Evolutionary conservation across 2,888 invertebrate genomes (phyloP).

Genomic region (Tetragonisca angustula): DNA sequence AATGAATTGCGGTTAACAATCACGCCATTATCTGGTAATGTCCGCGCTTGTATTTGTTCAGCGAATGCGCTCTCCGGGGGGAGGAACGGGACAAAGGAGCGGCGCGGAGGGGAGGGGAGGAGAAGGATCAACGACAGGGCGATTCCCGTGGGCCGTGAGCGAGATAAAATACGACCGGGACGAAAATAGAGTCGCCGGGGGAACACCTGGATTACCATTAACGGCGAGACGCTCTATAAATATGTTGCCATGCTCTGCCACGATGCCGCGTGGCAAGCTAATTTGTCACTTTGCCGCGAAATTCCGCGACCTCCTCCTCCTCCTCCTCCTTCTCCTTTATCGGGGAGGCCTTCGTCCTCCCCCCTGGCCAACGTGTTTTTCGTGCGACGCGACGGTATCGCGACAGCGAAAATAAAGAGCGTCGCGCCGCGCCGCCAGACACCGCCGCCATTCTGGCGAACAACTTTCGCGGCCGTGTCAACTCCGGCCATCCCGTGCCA

Average conservation of each 20-base stretch:
- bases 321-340: constrained; percentile 29
- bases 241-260: constrained; percentile 36
- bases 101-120: too few species aligned
- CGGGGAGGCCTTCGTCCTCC: constrained; percentile 7
- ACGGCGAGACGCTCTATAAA: constrained; percentile 58
- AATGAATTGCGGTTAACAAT: constrained; percentile 63
- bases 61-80: neutral
- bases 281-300: constrained; percentile 60
- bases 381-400: constrained; percentile 43
- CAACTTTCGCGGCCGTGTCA: constrained; percentile 38
- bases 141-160: constrained; percentile 54
- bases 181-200: constrained; percentile 61
- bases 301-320: constrained; percentile 33
- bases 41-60: constrained; percentile 48
- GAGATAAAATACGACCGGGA: constrained; percentile 54
- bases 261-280: constrained; percentile 33
- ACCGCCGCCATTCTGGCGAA: constrained; percentile 20
- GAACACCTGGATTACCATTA: constrained; percentile 64
- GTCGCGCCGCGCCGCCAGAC: constrained; percentile 23
- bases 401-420: constrained; percentile 54
- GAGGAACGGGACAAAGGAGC: neutral
- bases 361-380: constrained; percentile 6
- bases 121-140: constrained; percentile 13
- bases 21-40: constrained; percentile 61
- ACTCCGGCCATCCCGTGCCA: neutral